Percentiles rank a stretch among this genome's conserved stretches.
Evolutionary conservation across 2,797 vertebrate species (phyloP).

Genomic region (Erpetoichthys calabaricus): DNA sequence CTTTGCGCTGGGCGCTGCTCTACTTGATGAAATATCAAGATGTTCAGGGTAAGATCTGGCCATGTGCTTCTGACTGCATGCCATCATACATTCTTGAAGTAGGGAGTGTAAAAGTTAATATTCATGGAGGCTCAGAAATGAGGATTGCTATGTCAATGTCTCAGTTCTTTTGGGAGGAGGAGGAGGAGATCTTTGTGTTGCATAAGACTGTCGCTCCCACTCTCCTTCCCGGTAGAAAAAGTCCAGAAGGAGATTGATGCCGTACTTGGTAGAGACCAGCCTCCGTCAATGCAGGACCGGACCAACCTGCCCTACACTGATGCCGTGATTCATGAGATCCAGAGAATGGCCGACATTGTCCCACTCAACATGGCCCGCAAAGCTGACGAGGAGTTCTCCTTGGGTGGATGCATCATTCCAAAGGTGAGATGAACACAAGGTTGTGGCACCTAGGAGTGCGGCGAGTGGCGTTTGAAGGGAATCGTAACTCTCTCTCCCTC

Average conservation of each 20-base stretch:
- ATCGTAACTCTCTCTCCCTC: neutral
- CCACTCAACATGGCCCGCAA: conserved; percentile 47
- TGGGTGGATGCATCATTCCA: conserved; percentile 54
- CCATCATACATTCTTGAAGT: no score
- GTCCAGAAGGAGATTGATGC: conserved; percentile 65
- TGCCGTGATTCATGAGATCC: conserved; percentile 66
- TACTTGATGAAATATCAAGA: conserved; percentile 56
- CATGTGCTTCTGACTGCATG: neutral
- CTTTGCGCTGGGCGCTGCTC: conserved; percentile 66
- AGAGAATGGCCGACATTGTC: conserved; percentile 58
- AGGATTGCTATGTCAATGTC: neutral
- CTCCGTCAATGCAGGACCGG: conserved; percentile 42
- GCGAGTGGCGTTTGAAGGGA: neutral
- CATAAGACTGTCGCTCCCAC: neutral
- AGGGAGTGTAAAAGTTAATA: neutral
- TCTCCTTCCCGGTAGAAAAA: conserved; percentile 34
- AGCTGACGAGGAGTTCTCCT: conserved; percentile 29
- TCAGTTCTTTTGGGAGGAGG: no score
- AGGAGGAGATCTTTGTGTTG: no score
- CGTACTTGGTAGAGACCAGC: conserved; percentile 43
- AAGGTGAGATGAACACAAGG: conserved; percentile 46
- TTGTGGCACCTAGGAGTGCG: neutral
- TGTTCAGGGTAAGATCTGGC: conserved; percentile 52
- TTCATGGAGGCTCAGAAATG: neutral
- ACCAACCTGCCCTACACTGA: conserved; percentile 63